Percentiles rank a stretch among this genome's conserved stretches.
Conservation (phyloP, 2,797 vertebrate species). For the Bradypodion ventrale region DNA sequence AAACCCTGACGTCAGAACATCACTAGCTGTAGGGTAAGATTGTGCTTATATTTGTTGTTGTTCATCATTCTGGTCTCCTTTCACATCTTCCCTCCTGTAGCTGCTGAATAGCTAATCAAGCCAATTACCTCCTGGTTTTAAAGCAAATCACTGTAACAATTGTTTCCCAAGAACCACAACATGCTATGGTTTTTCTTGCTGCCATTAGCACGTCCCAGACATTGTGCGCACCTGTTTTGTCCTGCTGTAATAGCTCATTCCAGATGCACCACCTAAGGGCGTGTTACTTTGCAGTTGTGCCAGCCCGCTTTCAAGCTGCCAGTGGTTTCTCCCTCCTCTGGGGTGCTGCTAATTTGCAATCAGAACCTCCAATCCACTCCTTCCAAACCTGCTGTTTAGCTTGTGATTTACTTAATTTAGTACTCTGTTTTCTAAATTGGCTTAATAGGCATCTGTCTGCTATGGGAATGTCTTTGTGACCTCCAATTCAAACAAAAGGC, state of each 20-base stretch:
- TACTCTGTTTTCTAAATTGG: conserved; percentile 19
- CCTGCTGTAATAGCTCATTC: conserved; percentile 47
- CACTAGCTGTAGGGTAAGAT: background rate
- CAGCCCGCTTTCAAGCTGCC: conserved; percentile 42
- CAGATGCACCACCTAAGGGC: conserved; percentile 9
- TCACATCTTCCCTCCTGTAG: conserved; percentile 45
- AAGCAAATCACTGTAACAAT: conserved; percentile 65
- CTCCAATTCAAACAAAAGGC: background rate
- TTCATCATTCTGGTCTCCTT: conserved; percentile 44
- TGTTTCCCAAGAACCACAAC: conserved; percentile 58
- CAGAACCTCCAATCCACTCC: conserved; percentile 57
- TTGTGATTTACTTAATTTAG: conserved; percentile 63
- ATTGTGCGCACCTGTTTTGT: conserved; percentile 63
- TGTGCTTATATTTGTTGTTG: conserved; percentile 21
- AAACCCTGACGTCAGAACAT: no score
- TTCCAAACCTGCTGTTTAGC: conserved; percentile 62
- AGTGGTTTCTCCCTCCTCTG: conserved; percentile 33
- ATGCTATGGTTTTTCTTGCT: conserved; percentile 61
- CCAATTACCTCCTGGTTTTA: conserved; percentile 52
- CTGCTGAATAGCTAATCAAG: conserved; percentile 60
- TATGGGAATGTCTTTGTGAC: background rate
- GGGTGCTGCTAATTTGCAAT: conserved; percentile 64
- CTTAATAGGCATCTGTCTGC: conserved; percentile 58
- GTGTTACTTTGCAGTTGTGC: conserved; percentile 45
- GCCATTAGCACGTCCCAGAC: conserved; percentile 64